Conservation (phyloP, 2,888 invertebrate species). For the Drosophila trichaetosa region DNA sequence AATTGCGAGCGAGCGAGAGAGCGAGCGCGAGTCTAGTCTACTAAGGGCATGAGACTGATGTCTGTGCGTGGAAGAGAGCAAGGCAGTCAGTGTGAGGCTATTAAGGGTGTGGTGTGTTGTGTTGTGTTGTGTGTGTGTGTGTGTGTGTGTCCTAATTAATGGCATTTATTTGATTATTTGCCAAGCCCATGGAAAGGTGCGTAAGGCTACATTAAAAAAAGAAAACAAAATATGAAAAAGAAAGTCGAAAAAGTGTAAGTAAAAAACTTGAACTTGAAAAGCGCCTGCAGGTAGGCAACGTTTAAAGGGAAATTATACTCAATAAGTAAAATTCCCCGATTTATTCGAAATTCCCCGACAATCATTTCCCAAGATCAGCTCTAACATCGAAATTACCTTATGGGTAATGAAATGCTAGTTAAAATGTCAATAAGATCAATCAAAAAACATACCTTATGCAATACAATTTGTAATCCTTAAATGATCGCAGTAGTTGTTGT, state of each 20-base stretch:
- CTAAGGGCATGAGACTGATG: constrained; percentile 13
- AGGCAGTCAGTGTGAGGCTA: constrained; percentile 14
- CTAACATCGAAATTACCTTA: background rate
- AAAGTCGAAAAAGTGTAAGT: constrained; percentile 33
- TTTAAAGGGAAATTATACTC: background rate
- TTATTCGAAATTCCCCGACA: background rate
- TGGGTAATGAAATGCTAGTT: background rate
- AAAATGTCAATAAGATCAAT: background rate
- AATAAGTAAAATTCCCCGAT: background rate
- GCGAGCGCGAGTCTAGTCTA: constrained; percentile 4
- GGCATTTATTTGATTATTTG: constrained; percentile 71
- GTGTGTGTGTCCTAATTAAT: constrained; percentile 71
- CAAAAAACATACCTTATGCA: constrained; percentile 46
- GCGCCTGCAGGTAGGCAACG: constrained; percentile 54
- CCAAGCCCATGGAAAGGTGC: constrained; percentile 60
- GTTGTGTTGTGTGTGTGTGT: constrained; percentile 10
- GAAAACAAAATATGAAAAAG: background rate
- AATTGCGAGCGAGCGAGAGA: constrained; percentile 58
- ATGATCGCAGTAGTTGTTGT: constrained; percentile 27
- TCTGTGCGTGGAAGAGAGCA: constrained; percentile 14
- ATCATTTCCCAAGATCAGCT: background rate
- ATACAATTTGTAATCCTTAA: constrained; percentile 38
- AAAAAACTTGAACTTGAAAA: constrained; percentile 40
- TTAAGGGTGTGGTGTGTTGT: constrained; percentile 53
- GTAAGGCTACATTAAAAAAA: constrained; percentile 33